Base-by-base conservation (phyloP, 2,888 invertebrate genomes). In the Chouioia cunea region DNA sequence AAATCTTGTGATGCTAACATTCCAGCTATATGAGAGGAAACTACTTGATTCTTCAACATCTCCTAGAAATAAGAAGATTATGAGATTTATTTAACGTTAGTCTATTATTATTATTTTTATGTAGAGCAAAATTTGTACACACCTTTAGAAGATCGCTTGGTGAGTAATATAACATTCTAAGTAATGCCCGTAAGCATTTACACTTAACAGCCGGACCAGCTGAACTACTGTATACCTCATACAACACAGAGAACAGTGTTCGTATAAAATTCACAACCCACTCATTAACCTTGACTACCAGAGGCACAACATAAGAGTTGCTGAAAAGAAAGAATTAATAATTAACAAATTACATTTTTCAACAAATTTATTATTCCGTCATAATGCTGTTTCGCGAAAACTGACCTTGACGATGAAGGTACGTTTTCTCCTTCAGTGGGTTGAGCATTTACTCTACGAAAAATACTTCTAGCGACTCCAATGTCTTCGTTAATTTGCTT, bases 401-500 rank as follows among this genome's bases (percentile, higher is more conserved):
- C 65, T 64, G 74, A 83, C 84, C 79, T 84, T 56, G 84, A 84
- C 66, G 80, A 82, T 74, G 84, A 85, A 54, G 82, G 82, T 59
- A 83, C 82, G 76, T 82, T 83, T 73, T 85, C 85, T 46, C 84
- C 83, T 76, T 85, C 85, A 27, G 82, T 78, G 66, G 90, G 91
- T 76, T 91, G 90, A 23, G 93, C 90, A 75, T 91, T 89, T 44
- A 91, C 89, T 79, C 92, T 90, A 53, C 96, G 91, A 86, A 97
- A 97, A 75, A 99, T 96, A 50, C 96, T 93, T 56, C 97, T 89
- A 46, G 97, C 93, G 36, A 96, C 97, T 73, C 98, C 98, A 0
- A 97, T 96, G 86, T 97, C 97, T 88, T 99, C 98, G 86, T 98
- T 99, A 76, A 98, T 95, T 89, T 99, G 97, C 86, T 97, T 97